A percentile compares a stretch with the other conserved stretches of the same genome.
Evolutionary conservation across 2,888 invertebrate species (phyloP).

Genomic region (Cenopis cana): DNA sequence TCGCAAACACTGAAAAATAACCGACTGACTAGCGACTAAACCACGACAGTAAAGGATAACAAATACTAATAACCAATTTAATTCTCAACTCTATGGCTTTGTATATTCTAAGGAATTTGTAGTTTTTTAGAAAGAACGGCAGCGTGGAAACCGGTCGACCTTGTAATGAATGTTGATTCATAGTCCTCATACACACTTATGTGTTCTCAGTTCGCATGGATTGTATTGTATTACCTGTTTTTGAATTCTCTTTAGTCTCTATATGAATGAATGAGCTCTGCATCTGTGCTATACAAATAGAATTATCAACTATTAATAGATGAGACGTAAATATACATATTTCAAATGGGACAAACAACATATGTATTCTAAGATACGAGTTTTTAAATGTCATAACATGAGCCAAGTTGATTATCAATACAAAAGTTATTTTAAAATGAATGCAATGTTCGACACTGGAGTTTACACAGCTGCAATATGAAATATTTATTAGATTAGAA

Average conservation of each 20-base stretch:
- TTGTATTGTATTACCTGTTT: constrained; percentile 64
- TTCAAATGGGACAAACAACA: background rate
- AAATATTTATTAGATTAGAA: constrained; percentile 13
- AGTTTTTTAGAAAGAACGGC: constrained; percentile 38
- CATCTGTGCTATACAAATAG: constrained; percentile 44
- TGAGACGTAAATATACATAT: background rate
- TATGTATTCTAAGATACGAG: background rate
- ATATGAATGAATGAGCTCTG: constrained; percentile 55
- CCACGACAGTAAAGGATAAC: constrained; percentile 43
- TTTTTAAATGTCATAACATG: background rate
- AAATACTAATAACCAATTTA: constrained; percentile 36
- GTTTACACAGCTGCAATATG: constrained; percentile 36
- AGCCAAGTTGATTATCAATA: background rate
- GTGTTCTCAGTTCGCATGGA: constrained; percentile 55
- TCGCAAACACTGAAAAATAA: constrained; percentile 60
- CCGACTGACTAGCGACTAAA: constrained; percentile 46
- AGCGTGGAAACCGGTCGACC: constrained; percentile 52
- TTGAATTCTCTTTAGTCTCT: constrained; percentile 57
- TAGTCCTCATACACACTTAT: constrained; percentile 57
- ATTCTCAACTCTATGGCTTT: constrained; percentile 50
- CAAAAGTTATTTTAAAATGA: constrained; percentile 3
- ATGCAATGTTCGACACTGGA: constrained; percentile 19
- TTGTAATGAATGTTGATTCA: constrained; percentile 59
- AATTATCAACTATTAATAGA: background rate
- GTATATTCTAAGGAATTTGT: constrained; percentile 47